A percentile compares a stretch with the other conserved stretches of the same genome.
These are phyloP conservation scores for Chironomus riparius DNA, from an alignment of 2,888 invertebrate species.

Conservation along the genomic window DNA sequence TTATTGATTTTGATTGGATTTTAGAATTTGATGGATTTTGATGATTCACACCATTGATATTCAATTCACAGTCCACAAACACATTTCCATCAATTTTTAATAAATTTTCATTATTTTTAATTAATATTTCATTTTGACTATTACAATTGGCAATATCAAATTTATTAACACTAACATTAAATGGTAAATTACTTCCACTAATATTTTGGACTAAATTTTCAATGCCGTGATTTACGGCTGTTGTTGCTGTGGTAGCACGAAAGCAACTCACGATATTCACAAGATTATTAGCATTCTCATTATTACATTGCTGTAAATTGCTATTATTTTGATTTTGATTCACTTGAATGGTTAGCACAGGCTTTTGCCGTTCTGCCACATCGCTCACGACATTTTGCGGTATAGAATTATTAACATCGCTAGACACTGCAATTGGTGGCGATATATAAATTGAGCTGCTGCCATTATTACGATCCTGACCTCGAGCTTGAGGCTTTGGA, in stretches of 20 bases:
- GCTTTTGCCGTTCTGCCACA: conserved; percentile 8
- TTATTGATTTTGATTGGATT: neutral
- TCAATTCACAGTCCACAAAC: too few relatives aligned
- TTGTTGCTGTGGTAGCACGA: neutral
- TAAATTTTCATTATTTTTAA: conserved; percentile 10
- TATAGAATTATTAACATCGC: neutral
- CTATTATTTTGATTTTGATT: conserved; percentile 11
- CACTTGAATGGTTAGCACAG: conserved; percentile 22
- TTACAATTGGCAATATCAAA: neutral
- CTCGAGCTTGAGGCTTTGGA: neutral
- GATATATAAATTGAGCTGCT: conserved; percentile 5
- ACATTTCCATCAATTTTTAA: neutral
- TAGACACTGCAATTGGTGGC: neutral
- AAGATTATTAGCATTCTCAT: conserved; percentile 17
- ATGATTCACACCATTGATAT: neutral
- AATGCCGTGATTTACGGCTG: neutral
- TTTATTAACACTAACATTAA: conserved; percentile 18
- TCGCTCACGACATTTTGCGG: neutral
- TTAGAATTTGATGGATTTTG: neutral
- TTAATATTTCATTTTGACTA: neutral
- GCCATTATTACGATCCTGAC: neutral
- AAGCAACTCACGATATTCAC: conserved; percentile 24
- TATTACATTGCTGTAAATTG: neutral
- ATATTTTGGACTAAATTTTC: conserved; percentile 19
- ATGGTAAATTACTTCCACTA: neutral